A percentile compares a stretch with the other conserved stretches of the same genome.
phyloP scores from a whole-genome alignment of 2,113 vertebrate genomes.

The Myrmecophaga tridactyla region DNA sequence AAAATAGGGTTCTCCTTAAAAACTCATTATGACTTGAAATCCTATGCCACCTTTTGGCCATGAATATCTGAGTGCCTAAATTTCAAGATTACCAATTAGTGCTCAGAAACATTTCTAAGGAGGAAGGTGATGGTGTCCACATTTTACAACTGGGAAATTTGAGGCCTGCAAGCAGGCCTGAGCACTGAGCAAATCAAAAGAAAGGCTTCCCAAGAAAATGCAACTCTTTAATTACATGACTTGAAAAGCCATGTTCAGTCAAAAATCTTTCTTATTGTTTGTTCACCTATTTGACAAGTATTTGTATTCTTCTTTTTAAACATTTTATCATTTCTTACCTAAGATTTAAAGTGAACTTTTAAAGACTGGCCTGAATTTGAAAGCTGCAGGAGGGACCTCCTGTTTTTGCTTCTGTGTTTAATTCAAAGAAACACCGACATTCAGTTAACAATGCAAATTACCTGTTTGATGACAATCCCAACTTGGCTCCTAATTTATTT shows the following conservation, averaged over 20 bases:
- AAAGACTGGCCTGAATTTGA: constrained; percentile 39
- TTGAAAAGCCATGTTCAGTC: neutral
- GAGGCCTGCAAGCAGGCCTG: neutral
- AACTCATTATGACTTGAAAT: neutral
- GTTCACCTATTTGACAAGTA: neutral
- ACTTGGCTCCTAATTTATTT: constrained; percentile 55
- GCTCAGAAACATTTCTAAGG: neutral
- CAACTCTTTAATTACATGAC: neutral
- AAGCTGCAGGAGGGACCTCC: constrained; percentile 9
- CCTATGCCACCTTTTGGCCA: neutral
- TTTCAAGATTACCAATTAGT: neutral
- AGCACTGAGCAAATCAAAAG: constrained; percentile 14
- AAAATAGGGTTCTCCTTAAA: constrained; percentile 10
- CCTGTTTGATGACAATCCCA: constrained; percentile 57
- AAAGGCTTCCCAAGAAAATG: constrained; percentile 18
- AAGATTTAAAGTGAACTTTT: constrained; percentile 39
- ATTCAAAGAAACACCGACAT: constrained; percentile 52
- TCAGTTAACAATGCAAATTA: constrained; percentile 58
- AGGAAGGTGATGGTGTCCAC: neutral
- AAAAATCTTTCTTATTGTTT: neutral
- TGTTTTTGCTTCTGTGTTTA: constrained; percentile 53
- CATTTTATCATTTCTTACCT: constrained; percentile 16
- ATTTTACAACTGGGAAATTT: neutral
- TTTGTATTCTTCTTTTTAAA: constrained; percentile 27
- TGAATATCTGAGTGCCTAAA: neutral